These are phyloP conservation scores for Amiota communis DNA, from an alignment of 2,888 invertebrate genomes.

Conservation along the genomic window DNA sequence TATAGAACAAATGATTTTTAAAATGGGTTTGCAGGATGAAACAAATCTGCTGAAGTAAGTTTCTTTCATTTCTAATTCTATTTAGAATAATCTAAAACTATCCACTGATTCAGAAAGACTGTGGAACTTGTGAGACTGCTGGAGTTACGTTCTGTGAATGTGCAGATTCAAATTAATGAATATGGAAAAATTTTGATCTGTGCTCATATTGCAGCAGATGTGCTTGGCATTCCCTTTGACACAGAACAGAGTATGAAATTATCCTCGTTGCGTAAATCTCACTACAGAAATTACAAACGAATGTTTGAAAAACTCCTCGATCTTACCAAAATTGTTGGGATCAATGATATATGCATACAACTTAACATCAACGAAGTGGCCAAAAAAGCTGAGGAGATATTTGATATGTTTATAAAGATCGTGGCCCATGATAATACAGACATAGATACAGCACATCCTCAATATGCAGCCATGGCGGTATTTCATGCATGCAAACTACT, in stretches of 20 bases:
- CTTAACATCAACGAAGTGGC: conserved; percentile 74
- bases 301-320: conserved; percentile 78
- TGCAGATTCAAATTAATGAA: conserved; percentile 74
- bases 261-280: conserved; percentile 76
- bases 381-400: conserved; percentile 75
- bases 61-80: not conserved
- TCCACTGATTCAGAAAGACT: conserved; percentile 62
- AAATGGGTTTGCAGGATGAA: conserved; percentile 68
- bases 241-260: conserved; percentile 76
- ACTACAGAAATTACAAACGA: conserved; percentile 76
- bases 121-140: conserved; percentile 68
- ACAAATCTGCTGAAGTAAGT: conserved; percentile 62
- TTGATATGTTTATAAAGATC: conserved; percentile 74
- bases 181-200: conserved; percentile 78
- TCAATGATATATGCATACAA: conserved; percentile 77
- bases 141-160: conserved; percentile 67
- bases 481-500: conserved; percentile 78
- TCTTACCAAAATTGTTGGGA: conserved; percentile 75
- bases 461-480: conserved; percentile 79
- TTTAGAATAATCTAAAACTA: not conserved
- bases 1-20: conserved; percentile 64
- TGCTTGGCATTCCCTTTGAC: conserved; percentile 76
- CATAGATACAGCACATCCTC: conserved; percentile 77
- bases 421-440: conserved; percentile 71
- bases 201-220: conserved; percentile 76